Conservation (phyloP, 2,888 invertebrate genomes). For the Morpho helenor region DNA sequence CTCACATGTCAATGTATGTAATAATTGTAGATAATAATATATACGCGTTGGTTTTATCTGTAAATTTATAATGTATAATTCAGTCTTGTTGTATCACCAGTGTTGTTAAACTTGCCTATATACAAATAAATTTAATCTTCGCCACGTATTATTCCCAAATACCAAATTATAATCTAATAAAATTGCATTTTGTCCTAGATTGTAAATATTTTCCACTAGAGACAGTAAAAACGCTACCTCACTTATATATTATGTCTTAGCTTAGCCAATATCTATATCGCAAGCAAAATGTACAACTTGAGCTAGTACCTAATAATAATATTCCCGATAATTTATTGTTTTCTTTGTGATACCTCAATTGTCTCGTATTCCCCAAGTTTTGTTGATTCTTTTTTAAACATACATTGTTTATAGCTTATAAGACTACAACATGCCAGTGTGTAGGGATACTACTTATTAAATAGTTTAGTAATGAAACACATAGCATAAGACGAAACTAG, state of each 20-base stretch:
- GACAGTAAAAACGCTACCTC: constrained; percentile 77
- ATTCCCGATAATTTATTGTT: constrained; percentile 12
- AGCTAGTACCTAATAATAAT: constrained; percentile 19
- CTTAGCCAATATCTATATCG: constrained; percentile 61
- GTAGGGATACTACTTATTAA: constrained; percentile 40
- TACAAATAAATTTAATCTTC: constrained; percentile 24
- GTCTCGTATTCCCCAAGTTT: constrained; percentile 6
- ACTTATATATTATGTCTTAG: constrained; percentile 71
- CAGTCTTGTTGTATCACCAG: constrained; percentile 39
- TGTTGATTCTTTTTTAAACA: constrained; percentile 11
- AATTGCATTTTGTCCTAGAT: constrained; percentile 58
- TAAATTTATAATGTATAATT: constrained; percentile 45
- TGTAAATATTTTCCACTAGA: constrained; percentile 76
- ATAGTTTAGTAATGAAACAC: constrained; percentile 49
- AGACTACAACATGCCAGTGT: constrained; percentile 73
- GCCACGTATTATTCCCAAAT: constrained; percentile 41
- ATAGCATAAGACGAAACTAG: constrained; percentile 70
- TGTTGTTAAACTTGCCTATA: constrained; percentile 28
- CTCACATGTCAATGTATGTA: constrained; percentile 59
- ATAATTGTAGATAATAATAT: constrained; percentile 45
- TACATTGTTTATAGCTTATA: constrained; percentile 39
- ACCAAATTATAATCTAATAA: constrained; percentile 53
- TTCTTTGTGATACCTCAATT: constrained; percentile 4
- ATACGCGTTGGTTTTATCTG: constrained; percentile 54
- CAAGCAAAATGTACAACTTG: constrained; percentile 30